Evolutionary conservation across 2,888 invertebrate species (phyloP), one percentile per base, ranked within the genome.

Genomic region (Celastrina argiolus): DNA sequence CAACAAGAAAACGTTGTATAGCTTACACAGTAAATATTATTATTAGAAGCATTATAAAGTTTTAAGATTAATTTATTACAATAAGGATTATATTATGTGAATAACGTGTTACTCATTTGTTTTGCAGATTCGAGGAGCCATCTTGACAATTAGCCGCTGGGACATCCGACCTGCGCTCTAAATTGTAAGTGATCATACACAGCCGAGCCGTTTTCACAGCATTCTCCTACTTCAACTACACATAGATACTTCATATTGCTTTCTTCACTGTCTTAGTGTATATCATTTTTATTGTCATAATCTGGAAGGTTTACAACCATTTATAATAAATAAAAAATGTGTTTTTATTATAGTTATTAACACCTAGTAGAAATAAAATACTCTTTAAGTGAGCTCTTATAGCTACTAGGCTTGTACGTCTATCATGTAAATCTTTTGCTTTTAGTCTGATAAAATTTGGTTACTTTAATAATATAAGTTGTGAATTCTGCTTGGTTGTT

Each of bases 131-230:
- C 78, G 92, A 92, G 72, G 87, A 86, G 71, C 91, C 93, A 75
- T 95, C 94, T 82, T 95, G 95, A 95, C 95, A 95, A 95, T 94
- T 94, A 95, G 94, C 94, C 93, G 92, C 94, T 93, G 93, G 93
- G 93, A 85, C 93, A 85, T 87, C 92, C 85, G 88, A 92, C 88
- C 87, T 91, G 86, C 94, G 93, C 87, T 93, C 95, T 82, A 95
- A 95, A 92, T 92, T 95, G 90, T 95, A 93, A 93, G 88, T 88
- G 79, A 77, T 74, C 78, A 76, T 73, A 65, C 66, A 71, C 79
- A 73, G 75, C 84, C 81, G 77, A 85, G 85, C 85, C 80, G 84
- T 76, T 76, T 73, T 81, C 82, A 80, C 83, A 80, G 71, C 80
- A 58, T 28, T 56, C 14, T 45, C 18, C 45, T 51, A 51, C 51